Conservation (phyloP, 2,888 invertebrate genomes). For the Sepioteuthis lessoniana region DNA sequence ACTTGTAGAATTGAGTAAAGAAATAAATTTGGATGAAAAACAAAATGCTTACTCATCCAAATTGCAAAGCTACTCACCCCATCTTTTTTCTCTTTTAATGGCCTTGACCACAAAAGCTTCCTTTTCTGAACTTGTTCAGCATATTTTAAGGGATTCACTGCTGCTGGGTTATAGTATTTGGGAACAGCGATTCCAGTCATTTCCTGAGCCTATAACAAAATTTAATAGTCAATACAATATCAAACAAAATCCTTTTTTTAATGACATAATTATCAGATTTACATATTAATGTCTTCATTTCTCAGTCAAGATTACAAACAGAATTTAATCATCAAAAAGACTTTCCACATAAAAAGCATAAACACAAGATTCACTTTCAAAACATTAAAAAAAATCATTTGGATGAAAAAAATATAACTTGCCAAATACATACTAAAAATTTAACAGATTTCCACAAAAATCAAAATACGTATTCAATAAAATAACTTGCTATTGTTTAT, state of each 20-base stretch:
- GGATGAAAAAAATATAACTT: too few species aligned
- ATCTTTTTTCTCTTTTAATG: constrained; percentile 70
- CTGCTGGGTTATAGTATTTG: constrained; percentile 84
- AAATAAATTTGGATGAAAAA: neutral
- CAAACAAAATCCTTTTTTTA: neutral
- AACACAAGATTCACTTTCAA: too few species aligned
- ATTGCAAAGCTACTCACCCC: constrained; percentile 52
- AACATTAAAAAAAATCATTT: too few species aligned
- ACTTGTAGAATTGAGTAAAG: neutral
- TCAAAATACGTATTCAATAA: too few species aligned
- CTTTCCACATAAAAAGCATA: too few species aligned
- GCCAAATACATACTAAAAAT: too few species aligned
- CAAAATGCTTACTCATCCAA: neutral
- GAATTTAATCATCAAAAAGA: too few species aligned
- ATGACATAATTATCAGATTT: neutral
- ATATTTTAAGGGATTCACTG: constrained; percentile 86
- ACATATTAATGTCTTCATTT: too few species aligned
- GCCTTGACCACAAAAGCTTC: constrained; percentile 86
- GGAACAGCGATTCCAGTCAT: constrained; percentile 79
- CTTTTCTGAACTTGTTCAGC: constrained; percentile 88
- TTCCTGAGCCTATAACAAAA: constrained; percentile 71
- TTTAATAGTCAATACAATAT: neutral
- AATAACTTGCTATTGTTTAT: too few species aligned
- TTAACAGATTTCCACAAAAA: too few species aligned
- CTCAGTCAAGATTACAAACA: too few species aligned